Evolutionary conservation across 2,888 invertebrate genomes (phyloP).

Genomic region (Caradrina clavipalpis): DNA sequence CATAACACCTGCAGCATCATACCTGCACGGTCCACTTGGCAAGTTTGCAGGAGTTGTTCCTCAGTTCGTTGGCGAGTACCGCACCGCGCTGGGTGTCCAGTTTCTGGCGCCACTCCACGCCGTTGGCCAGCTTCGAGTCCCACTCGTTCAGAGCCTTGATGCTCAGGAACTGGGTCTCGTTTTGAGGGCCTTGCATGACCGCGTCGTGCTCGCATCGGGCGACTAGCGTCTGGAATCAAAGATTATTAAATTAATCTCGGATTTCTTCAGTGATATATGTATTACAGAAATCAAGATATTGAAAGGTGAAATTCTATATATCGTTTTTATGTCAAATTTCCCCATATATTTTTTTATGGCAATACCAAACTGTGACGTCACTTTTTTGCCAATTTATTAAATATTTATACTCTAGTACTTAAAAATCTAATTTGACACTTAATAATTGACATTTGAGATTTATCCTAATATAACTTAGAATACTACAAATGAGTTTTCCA

Average conservation of each 20-base stretch:
- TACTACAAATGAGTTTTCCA: no score
- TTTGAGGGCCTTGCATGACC: slow-evolving; percentile 96
- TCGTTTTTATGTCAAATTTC: no score
- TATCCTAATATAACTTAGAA: no score
- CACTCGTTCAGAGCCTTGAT: slow-evolving; percentile 99
- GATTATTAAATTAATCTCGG: background rate
- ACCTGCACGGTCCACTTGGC: slow-evolving; percentile 99
- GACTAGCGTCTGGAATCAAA: slow-evolving; percentile 92
- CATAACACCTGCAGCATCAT: background rate
- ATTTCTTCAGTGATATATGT: no score
- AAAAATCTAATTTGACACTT: no score
- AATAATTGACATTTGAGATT: no score
- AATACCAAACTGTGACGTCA: no score
- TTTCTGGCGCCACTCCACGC: slow-evolving; percentile 99
- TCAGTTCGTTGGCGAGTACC: slow-evolving; percentile 98
- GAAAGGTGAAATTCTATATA: no score
- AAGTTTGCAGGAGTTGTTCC: slow-evolving; percentile 99
- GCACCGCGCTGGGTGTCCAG: slow-evolving; percentile 99
- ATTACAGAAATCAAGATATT: no score
- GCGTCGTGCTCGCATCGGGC: slow-evolving; percentile 99
- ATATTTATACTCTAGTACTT: no score
- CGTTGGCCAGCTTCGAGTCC: slow-evolving; percentile 98
- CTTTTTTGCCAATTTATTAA: no score
- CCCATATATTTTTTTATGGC: no score
- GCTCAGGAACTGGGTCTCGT: slow-evolving; percentile 97